phyloP scores from a whole-genome alignment of 1,140 invertebrate genomes.

The Dermatophagoides farinae region DNA sequence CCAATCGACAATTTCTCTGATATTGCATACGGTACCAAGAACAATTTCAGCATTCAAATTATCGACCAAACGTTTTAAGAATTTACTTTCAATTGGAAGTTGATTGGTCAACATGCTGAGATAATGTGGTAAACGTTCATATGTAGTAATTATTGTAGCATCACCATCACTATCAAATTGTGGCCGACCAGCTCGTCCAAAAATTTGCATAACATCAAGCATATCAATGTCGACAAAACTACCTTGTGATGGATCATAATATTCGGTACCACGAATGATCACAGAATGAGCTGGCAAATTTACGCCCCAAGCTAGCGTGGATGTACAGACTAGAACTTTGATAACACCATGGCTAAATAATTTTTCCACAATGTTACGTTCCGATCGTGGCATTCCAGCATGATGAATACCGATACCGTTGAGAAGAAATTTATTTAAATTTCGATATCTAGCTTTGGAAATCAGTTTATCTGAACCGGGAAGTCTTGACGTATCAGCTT shows the following conservation, averaged over 20 bases:
- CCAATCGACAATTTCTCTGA: conserved; percentile 92
- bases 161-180: conserved; percentile 57
- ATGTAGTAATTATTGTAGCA: conserved; percentile 83
- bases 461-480: conserved; percentile 25
- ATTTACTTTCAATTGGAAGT: conserved; percentile 94
- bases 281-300: conserved; percentile 91
- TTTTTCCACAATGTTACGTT: conserved; percentile 67
- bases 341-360: conserved; percentile 69
- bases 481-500: not conserved
- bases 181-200: conserved; percentile 85
- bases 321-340: conserved; percentile 85
- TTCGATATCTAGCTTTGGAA: conserved; percentile 46
- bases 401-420: conserved; percentile 87
- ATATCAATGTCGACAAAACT: conserved; percentile 86
- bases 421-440: conserved; percentile 56
- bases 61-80: conserved; percentile 71
- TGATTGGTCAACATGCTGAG: conserved; percentile 82
- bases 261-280: conserved; percentile 63
- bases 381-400: conserved; percentile 71
- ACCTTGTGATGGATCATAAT: conserved; percentile 89
- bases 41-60: conserved; percentile 96
- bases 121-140: conserved; percentile 83
- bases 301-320: conserved; percentile 96
- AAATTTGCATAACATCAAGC: conserved; percentile 95
- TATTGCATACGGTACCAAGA: conserved; percentile 78